Base-by-base conservation (phyloP, 2,888 invertebrate species). In the Drosophila anomalata region DNA sequence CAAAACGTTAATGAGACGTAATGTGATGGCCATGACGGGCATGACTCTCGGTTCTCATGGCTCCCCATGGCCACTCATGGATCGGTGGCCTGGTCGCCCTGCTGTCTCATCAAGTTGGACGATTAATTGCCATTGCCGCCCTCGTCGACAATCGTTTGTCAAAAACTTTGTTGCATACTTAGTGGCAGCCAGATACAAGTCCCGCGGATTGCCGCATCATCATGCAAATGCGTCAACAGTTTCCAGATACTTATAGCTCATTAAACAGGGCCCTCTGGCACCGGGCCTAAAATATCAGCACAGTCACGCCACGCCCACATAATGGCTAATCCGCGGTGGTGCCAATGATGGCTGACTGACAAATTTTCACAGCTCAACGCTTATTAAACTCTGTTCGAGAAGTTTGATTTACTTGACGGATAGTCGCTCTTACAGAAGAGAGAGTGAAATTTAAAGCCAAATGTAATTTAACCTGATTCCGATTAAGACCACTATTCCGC, bases 211-310 rank as follows among this genome's bases (percentile, higher is more conserved):
- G 54, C 62, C 39, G 33, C 53, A 56, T 70, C 62, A 70, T 71
- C 70, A 60, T 60, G 60, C 47, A 42, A 72, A 56, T 63, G 60
- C 58, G 51, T 46, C 48, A 50, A 65, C 60, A 60, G 54, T 68
- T 65, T 46, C 53, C 72, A 79, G 87, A 86, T 83, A 87, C 83
- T 84, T 79, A 78, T 83, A 83, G 80, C 88, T 87, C 84, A 84
- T 84, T 84, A 87, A 74, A 61, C 86, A 78, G 26, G 41, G 22
- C 58, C 9, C 44, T 60, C 61, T 70, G 61, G 54, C 71, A 56
- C 50, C 62, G 31, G 51, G 26, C 55, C 71, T 42, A 54, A 39
- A 60, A 48, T 26, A 62, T 50, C 33, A n/a, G 61, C 71, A 11
- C 50, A 68, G 69, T 83, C 84, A 86, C 56, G 83, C 50, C 84